These are phyloP conservation scores for Fratercula arctica DNA, from an alignment of 2,797 vertebrate genomes.

Conservation along the genomic window DNA sequence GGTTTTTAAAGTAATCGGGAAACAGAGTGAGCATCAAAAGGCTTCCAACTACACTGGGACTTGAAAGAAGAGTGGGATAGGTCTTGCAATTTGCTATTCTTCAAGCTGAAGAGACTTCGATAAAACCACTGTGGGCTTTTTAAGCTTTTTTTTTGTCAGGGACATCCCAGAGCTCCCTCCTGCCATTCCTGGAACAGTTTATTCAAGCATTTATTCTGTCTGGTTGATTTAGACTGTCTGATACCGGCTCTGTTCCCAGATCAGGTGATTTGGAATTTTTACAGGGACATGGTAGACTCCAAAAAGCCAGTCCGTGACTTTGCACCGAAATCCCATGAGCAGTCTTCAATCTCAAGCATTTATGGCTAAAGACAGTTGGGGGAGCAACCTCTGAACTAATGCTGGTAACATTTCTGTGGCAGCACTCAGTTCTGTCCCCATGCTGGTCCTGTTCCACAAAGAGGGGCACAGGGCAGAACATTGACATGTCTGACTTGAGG, in stretches of 20 bases:
- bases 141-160: constrained; percentile 1
- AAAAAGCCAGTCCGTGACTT: background rate
- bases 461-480: background rate
- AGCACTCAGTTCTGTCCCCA: background rate
- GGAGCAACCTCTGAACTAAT: background rate
- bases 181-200: constrained; percentile 18
- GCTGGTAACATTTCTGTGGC: background rate
- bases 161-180: background rate
- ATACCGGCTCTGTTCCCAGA: background rate
- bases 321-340: background rate
- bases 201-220: background rate
- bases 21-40: constrained; percentile 1
- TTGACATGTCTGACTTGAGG: background rate
- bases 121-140: background rate
- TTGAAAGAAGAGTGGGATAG: background rate
- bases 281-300: background rate
- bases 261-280: background rate
- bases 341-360: background rate
- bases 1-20: background rate
- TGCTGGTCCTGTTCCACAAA: background rate
- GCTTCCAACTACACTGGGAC: background rate
- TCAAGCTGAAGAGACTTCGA: constrained; percentile 4
- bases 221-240: constrained; percentile 10
- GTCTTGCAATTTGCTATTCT: background rate
- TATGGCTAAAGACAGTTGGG: background rate